phyloP scores from a whole-genome alignment of 2,888 invertebrate genomes.

The Chrysomela aeneicollis region DNA sequence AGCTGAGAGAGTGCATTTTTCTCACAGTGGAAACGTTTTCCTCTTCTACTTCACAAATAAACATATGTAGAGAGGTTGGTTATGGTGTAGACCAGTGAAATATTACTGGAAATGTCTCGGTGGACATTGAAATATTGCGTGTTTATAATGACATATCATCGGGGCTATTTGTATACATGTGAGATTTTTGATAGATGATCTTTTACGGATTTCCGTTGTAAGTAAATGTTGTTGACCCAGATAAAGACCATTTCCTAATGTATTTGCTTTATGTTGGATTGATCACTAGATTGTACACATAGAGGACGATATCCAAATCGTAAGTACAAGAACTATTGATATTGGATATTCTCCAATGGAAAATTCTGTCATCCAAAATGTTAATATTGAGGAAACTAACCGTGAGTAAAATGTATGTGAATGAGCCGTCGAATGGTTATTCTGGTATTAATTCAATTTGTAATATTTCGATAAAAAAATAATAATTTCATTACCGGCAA shows the following conservation, averaged over 20 bases:
- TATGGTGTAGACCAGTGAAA: constrained; percentile 58
- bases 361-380: too few species aligned
- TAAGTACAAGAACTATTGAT: neutral
- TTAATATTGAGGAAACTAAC: too few species aligned
- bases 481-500: too few species aligned
- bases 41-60: constrained; percentile 56
- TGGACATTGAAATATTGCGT: constrained; percentile 61
- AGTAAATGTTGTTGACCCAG: constrained; percentile 38
- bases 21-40: constrained; percentile 54
- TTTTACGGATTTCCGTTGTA: constrained; percentile 33
- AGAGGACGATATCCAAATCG: neutral
- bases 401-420: too few species aligned
- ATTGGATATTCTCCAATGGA: neutral
- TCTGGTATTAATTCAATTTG: too few species aligned
- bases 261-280: constrained; percentile 27
- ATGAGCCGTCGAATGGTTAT: too few species aligned
- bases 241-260: constrained; percentile 21
- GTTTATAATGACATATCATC: constrained; percentile 63
- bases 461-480: too few species aligned
- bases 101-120: constrained; percentile 57
- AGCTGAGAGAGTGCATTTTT: constrained; percentile 61
- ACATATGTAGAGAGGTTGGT: constrained; percentile 56
- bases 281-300: neutral
- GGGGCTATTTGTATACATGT: constrained; percentile 57
- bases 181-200: constrained; percentile 60